Evolutionary conservation across 2,888 invertebrate genomes (phyloP), one percentile per base, ranked within the genome.

Genomic region (Bruchidius siliquastri): DNA sequence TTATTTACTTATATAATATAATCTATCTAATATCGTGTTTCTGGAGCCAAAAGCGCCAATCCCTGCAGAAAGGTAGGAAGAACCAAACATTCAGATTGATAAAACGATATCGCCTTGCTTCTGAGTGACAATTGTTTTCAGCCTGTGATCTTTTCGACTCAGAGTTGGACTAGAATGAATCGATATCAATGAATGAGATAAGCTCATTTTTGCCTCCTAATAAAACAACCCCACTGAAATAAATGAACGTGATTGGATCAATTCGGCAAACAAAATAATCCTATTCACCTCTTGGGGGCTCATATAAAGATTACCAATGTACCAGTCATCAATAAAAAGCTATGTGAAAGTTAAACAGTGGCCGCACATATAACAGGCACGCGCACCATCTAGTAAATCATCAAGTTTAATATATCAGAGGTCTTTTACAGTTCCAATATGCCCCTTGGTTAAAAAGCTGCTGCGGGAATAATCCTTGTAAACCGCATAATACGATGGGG

Each of bases 361-460:
- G 21, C 21, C 21, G 81, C 82, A 85, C 82, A 84, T 83, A 84
- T 83, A 82, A 82, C 76, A 80, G 83, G 81, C 84, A 84, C 84
- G 84, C 83, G 84, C 79, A 76, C 76, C 78, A 83, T 84, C 84
- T 84, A 85, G 84, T 84, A 75, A 73, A 73, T 32, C 69, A 68
- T 49, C 49, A 49, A 49, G 49, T 49, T 49, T 49, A 68, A 68
- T 21, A 21, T 83, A 81, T 84, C 85, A 85, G 85, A 86, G 85
- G 84, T 84, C 83, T 85, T 81, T 85, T 84, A 85, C 85, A 83
- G 81, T 83, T 85, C 84, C 85, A 85, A 85, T 85, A 85, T 85
- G 86, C 83, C 49, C 49, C 81, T 81, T 80, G 79, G 81, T 82
- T 84, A 85, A 86, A 85, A 85, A 84, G 83, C 82, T 49, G 49